These are phyloP conservation scores for Eilema depressum DNA, from an alignment of 2,888 invertebrate genomes.

Conservation along the genomic window DNA sequence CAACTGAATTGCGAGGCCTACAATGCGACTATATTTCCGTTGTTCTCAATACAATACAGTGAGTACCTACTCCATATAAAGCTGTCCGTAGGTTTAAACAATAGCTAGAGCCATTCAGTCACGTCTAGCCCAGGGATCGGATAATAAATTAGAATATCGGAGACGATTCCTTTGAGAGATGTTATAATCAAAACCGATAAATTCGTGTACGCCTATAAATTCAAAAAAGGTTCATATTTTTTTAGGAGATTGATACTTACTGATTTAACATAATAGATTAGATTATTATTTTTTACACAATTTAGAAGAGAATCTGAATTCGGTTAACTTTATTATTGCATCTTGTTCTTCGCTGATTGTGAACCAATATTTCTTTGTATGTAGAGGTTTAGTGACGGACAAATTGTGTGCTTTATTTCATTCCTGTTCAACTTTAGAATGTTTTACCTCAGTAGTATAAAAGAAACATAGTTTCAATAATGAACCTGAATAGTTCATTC, in stretches of 20 bases:
- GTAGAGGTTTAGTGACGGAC: background rate
- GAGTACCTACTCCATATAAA: constrained; percentile 7
- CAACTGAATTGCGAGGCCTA: background rate
- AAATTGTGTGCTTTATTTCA: background rate
- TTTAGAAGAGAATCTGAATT: background rate
- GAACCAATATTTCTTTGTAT: background rate
- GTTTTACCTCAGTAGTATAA: background rate
- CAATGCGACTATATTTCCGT: constrained; percentile 9
- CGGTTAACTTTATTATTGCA: background rate
- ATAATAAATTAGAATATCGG: constrained; percentile 48
- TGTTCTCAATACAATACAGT: constrained; percentile 4
- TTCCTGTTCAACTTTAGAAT: background rate
- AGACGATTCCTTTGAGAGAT: constrained; percentile 26
- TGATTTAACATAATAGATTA: constrained; percentile 2
- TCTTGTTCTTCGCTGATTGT: background rate
- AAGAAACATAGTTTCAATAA: background rate
- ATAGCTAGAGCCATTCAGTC: constrained; percentile 24
- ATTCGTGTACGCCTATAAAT: background rate
- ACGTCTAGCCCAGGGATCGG: constrained; percentile 23
- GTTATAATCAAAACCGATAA: constrained; percentile 35
- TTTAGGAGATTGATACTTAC: background rate
- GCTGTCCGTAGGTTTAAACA: constrained; percentile 17
- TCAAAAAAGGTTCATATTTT: background rate
- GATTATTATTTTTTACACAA: background rate
- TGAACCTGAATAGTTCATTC: background rate